Evolutionary conservation across 1,140 invertebrate species (phyloP).

Genomic region (Hydropsyche tenuis): DNA sequence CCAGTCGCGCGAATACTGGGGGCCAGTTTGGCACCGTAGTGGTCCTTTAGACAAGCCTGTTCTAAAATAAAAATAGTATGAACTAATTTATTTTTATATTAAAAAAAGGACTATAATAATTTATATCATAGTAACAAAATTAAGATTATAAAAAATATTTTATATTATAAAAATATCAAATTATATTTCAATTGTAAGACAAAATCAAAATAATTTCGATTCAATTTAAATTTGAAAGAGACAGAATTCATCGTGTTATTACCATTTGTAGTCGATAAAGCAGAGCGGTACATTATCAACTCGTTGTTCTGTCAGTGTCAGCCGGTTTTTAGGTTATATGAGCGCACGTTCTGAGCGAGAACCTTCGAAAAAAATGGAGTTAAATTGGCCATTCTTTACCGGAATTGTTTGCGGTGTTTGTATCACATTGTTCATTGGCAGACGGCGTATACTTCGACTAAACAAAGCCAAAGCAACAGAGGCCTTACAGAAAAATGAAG

Average conservation of each 20-base stretch:
- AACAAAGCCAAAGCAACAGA: too few species aligned
- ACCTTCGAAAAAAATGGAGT: conserved; percentile 53
- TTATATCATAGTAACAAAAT: too few species aligned
- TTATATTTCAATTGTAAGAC: too few species aligned
- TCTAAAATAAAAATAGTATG: too few species aligned
- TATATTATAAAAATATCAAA: too few species aligned
- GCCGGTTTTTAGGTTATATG: conserved; percentile 28
- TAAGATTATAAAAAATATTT: too few species aligned
- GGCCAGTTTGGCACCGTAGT: too few species aligned
- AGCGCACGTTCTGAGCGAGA: not conserved
- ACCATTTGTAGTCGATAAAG: not conserved
- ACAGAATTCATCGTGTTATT: not conserved
- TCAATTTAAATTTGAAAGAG: not conserved
- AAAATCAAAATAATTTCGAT: too few species aligned
- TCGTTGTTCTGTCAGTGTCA: not conserved
- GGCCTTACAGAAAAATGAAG: not conserved
- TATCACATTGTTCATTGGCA: conserved; percentile 55
- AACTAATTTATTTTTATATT: too few species aligned
- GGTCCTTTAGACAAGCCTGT: too few species aligned
- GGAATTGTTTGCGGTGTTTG: conserved; percentile 57
- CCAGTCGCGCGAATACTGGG: too few species aligned
- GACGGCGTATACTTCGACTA: conserved; percentile 52
- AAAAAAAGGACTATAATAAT: too few species aligned
- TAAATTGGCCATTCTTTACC: conserved; percentile 54
- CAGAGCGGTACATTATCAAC: conserved; percentile 13